Evolutionary conservation across 2,888 invertebrate genomes (phyloP).

Genomic region (Terebella lapidaria): DNA sequence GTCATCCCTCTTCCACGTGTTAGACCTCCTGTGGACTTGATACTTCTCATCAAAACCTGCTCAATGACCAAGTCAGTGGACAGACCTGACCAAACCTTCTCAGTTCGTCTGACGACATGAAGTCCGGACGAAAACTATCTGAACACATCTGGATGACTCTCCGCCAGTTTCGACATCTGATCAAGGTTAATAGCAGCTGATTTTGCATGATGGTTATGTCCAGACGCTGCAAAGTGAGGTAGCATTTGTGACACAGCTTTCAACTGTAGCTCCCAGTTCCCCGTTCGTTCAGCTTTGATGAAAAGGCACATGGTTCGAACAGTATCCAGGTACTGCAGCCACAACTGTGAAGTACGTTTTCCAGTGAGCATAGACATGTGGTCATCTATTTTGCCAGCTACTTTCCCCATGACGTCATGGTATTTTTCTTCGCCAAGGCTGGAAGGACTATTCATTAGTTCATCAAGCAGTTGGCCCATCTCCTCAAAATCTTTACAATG

Average conservation of each 20-base stretch:
- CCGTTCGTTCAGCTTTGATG: constrained; percentile 17
- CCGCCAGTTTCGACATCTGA: constrained; percentile 27
- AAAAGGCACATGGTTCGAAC: constrained; percentile 14
- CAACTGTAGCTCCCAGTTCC: constrained; percentile 17
- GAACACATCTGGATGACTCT: constrained; percentile 22
- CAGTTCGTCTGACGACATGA: constrained; percentile 22
- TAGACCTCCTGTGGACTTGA: constrained; percentile 28
- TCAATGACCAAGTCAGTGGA: constrained; percentile 31
- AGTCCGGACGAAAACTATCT: constrained; percentile 17
- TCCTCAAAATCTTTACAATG: no score
- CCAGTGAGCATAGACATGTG: no score
- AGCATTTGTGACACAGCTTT: constrained; percentile 16
- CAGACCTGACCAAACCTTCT: constrained; percentile 30
- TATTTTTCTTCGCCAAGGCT: neutral
- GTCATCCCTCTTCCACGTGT: constrained; percentile 10
- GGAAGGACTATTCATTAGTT: neutral
- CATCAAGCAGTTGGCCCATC: neutral
- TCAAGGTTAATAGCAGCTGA: constrained; percentile 29
- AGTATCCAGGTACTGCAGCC: constrained; percentile 23
- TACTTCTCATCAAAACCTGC: constrained; percentile 28
- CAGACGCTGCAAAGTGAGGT: constrained; percentile 23
- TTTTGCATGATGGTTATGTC: constrained; percentile 30
- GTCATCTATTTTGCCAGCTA: neutral
- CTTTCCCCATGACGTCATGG: neutral
- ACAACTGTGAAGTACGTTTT: constrained; percentile 14